Evolutionary conservation across 1,140 invertebrate species (phyloP), one percentile per base, ranked within the genome.

Genomic region (Orius insidiosus): DNA sequence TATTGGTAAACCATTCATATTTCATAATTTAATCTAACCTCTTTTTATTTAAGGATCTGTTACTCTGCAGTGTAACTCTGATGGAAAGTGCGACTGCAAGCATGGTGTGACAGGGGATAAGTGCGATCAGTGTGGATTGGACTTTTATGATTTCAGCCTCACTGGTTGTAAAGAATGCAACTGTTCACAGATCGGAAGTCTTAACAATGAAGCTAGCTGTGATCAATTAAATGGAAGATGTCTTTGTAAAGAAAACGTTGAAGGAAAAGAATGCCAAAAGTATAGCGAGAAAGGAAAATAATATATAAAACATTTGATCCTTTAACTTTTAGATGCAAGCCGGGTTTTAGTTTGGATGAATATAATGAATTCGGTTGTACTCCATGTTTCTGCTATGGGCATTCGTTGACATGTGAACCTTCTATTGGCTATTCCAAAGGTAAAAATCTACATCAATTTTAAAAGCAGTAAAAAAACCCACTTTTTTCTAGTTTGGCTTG

Each of bases 371-470:
- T 90, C 58, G 95, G 95, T 11, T 98, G 94, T 59, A 88, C 92
- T 0, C 86, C 92, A 0, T 98, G 95, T 60, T 98, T 98, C 69
- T 98, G 95, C 63, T 97, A 89, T 61, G 94, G 94, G 0, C 94
- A 98, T 62, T 89, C 93, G 1, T 90, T 90, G 0, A 75, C 87
- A 45, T 98, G 95, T 62, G 68, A 70, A 47, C 78, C 83, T 0
- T 85, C 90, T 0, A 68, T 73, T 2, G 88, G 88, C 10, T 98
- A 90, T 62, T 84, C 82, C 1, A 74, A 66, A 55, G 55, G 64
- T 63, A 60, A 52, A 47, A 30, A 24, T 45, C 30, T 32, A n/a
- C 31, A 13, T 46, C 16, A 24, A 6, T 37, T 46, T 4, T 46
- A 39, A 18, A 33, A 37, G n/a, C 32, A 7, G n/a, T n/a, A 33